Percentiles rank a stretch among this genome's conserved stretches.
phyloP scores from a whole-genome alignment of 2,888 invertebrate species.

The Drosophila multiciliata region DNA sequence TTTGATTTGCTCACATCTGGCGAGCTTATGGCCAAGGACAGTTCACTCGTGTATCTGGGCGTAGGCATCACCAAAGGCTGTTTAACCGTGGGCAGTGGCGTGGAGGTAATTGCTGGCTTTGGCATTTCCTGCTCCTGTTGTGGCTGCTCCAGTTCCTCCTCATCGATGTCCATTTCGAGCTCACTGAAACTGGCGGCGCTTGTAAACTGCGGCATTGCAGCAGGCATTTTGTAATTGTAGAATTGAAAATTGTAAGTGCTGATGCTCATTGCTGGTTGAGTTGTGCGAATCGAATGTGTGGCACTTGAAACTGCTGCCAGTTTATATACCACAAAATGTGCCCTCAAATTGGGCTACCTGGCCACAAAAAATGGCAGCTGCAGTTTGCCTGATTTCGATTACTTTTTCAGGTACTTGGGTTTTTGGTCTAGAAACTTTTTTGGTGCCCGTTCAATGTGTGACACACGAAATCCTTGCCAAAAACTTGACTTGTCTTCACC shows the following conservation, averaged over 20 bases:
- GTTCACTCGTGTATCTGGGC: conserved; percentile 48
- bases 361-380: neutral
- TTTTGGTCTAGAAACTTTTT: conserved; percentile 27
- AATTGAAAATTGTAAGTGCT: conserved; percentile 74
- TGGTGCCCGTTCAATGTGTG: conserved; percentile 22
- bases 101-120: conserved; percentile 52
- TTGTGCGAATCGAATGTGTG: conserved; percentile 39
- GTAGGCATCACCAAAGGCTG: conserved; percentile 17
- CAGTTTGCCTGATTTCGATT: neutral
- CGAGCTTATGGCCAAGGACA: conserved; percentile 36
- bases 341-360: conserved; percentile 24
- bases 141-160: conserved; percentile 37
- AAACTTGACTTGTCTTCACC: conserved; percentile 50
- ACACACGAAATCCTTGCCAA: conserved; percentile 14
- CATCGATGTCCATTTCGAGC: conserved; percentile 74
- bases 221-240: conserved; percentile 66
- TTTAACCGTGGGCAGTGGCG: conserved; percentile 47
- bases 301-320: neutral
- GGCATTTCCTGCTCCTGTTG: conserved; percentile 11
- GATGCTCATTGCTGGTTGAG: conserved; percentile 62
- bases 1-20: conserved; percentile 24
- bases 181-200: conserved; percentile 53
- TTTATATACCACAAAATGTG: conserved; percentile 27
- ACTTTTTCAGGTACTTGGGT: conserved; percentile 37
- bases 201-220: conserved; percentile 36